Conservation (phyloP, 1,140 invertebrate species). For the Brachionus sp. region DNA sequence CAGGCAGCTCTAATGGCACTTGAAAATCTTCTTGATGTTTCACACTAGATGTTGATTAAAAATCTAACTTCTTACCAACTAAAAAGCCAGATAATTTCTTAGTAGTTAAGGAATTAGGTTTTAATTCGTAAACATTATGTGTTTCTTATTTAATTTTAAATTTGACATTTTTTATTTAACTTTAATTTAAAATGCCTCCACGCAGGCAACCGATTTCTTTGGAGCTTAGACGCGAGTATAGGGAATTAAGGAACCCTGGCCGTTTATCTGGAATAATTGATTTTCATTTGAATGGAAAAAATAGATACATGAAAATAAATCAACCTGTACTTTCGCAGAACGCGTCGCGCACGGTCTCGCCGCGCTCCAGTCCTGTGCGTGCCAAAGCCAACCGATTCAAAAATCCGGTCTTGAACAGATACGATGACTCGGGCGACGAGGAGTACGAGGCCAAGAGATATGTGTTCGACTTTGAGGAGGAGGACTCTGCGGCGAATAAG, state of each 20-base stretch:
- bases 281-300: slow-evolving; percentile 43
- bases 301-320: slow-evolving; percentile 46
- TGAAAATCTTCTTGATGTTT: slow-evolving; percentile 18
- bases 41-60: not conserved
- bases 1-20: slow-evolving; percentile 23
- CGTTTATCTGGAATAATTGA: not conserved
- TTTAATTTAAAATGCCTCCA: slow-evolving; percentile 6
- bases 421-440: slow-evolving; percentile 20
- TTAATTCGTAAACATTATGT: not conserved
- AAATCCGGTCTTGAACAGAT: slow-evolving; percentile 5
- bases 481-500: not conserved
- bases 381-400: not conserved
- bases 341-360: not conserved
- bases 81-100: not conserved
- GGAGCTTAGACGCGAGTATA: slow-evolving; percentile 39
- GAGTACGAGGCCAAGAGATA: slow-evolving; percentile 33
- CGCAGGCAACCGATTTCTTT: slow-evolving; percentile 41
- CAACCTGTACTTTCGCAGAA: not conserved
- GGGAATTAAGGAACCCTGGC: not conserved
- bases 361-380: not conserved
- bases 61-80: not conserved
- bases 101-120: not conserved
- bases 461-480: slow-evolving; percentile 39
- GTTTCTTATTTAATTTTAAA: not conserved
- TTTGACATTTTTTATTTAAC: not conserved